Evolutionary conservation across 2,797 vertebrate species (phyloP).

Genomic region (Danio aesculapii): DNA sequence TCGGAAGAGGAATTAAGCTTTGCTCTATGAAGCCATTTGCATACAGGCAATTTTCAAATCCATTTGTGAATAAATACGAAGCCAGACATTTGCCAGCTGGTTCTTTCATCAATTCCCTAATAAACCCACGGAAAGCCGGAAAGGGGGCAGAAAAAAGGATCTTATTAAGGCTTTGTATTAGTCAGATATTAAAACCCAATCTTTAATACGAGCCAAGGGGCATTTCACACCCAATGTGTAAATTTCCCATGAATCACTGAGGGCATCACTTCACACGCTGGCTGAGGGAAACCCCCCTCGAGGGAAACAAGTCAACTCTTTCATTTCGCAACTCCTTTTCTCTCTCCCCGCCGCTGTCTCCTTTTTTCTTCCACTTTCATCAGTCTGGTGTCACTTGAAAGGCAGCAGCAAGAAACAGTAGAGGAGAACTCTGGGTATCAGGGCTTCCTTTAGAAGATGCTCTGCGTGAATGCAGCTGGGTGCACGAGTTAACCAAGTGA

Average conservation of each 20-base stretch:
- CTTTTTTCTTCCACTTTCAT: conserved; percentile 65
- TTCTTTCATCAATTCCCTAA: conserved; percentile 62
- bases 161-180: conserved; percentile 67
- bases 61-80: conserved; percentile 59
- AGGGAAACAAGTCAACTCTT: conserved; percentile 65
- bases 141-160: conserved; percentile 53
- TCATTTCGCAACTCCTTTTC: conserved; percentile 64
- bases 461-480: conserved; percentile 51
- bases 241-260: conserved; percentile 64
- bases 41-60: conserved; percentile 60
- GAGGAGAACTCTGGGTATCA: conserved; percentile 50
- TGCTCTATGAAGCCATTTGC: conserved; percentile 52
- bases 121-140: conserved; percentile 59
- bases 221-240: conserved; percentile 61
- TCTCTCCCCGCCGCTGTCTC: conserved; percentile 53
- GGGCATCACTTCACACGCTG: conserved; percentile 60
- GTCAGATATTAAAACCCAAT: conserved; percentile 68
- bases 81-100: conserved; percentile 50
- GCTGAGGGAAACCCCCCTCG: conserved; percentile 62
- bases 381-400: conserved; percentile 66
- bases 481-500: conserved; percentile 53
- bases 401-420: conserved; percentile 56
- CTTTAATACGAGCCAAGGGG: conserved; percentile 62
- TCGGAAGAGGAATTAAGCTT: conserved; percentile 48
- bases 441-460: conserved; percentile 59